Evolutionary conservation across 2,113 vertebrate genomes (phyloP), one percentile per base, ranked within the genome.

Genomic region (Hydrochoerus hydrochaeris): DNA sequence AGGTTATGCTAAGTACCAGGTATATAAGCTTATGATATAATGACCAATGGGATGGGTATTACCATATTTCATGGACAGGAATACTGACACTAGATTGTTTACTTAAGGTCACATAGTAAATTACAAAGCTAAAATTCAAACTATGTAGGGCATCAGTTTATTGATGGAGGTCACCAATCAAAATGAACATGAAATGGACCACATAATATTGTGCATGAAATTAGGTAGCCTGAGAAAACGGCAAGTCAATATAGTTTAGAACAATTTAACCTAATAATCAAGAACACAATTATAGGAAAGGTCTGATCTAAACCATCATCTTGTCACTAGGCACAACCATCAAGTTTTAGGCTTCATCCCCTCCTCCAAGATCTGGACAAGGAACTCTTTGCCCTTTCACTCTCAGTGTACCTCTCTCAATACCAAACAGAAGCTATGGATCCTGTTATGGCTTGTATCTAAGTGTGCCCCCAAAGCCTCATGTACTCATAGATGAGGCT

Each of bases 111-210:
- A 85, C 60, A 88, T 22, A 80, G 24, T 88, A 88, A 78, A 91
- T 57, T 38, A 88, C 19, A 93, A 28, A 96, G 86, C 30, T 30
- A 88, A 83, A 93, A 85, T 89, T 94, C 82, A 85, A 90, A 93
- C 26, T 41, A 92, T 14, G 10, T 65, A 85, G 58, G 17, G 91
- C 75, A 90, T 22, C 65, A n/a, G 8, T 60, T 78, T 97, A 28
- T 91, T 63, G 65, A 14, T 46, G 35, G 71, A 94, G 69, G 65
- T 95, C 28, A 92, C n/a, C n/a, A 90, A 93, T 91, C 28, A 85
- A 97, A 46, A 75, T 24, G 46, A 88, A 46, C 90, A 90, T 62
- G 46, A 88, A 85, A 81, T 78, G 24, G 10, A 88, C 63, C 90
- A 44, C 0, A 97, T 19, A 28, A 46, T 91, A 77, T 73, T 88